Evolutionary conservation across 2,888 invertebrate species (phyloP), one percentile per base, ranked within the genome.

Genomic region (Acleris laterana): DNA sequence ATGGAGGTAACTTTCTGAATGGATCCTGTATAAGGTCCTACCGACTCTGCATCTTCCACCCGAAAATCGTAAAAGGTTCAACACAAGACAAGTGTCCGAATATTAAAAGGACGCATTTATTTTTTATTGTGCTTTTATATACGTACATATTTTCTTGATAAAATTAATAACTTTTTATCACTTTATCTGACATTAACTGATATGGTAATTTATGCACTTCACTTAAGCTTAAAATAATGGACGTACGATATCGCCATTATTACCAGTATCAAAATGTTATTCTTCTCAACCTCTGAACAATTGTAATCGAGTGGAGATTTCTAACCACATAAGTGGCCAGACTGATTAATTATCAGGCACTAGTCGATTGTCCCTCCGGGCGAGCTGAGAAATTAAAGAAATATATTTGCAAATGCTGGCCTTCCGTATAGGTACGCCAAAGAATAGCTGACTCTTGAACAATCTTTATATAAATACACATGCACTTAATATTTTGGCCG

Each of bases 271-370:
- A 46, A 57, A 46, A 20, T 46, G 5, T 46, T 44, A 44, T 44
- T 38, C 53, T 56, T 44, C n/a, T 57, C n/a, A 22, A n/a, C 25
- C 57, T 42, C 44, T 46, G 25, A 46, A 19, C n/a, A 38, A 22
- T n/a, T 42, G 19, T 51, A 51, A 42, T 50, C 32, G 42, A 38
- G 25, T 13, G 5, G 17, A 53, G 32, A 53, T 59, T 38, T 19
- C 42, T 50, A 38, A 38, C 50, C 50, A 22, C 20, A 42, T 50
- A 51, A 57, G 57, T 57, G 46, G 51, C 25, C 38, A 60, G 25
- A 51, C 59, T 51, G 50, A 51, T 51, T 60, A 58, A 58, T 58
- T 48, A 49, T 60, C 38, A 42, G 16, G 42, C 50, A 50, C 42
- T 51, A 13, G 42, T 38, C 38, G 50, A 32, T 20, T 48, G 58